Conservation (phyloP, 2,888 invertebrate genomes). For the Mycalesis mineus region DNA sequence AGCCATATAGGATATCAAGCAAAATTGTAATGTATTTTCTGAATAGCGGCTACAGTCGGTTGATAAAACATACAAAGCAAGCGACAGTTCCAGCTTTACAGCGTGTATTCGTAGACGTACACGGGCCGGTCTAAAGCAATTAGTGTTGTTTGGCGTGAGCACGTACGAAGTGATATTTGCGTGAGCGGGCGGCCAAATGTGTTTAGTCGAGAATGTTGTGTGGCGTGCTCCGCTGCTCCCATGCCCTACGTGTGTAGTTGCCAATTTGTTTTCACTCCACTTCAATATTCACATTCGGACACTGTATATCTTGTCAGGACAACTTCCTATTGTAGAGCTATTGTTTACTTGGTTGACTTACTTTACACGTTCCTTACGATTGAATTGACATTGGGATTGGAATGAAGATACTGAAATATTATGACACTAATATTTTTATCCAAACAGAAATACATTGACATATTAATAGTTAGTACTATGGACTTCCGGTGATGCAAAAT, state of each 20-base stretch:
- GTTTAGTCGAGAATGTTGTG: slow-evolving; percentile 11
- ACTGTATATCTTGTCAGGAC: not conserved
- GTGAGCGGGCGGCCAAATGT: slow-evolving; percentile 2
- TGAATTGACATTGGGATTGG: no score
- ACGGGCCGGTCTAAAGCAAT: slow-evolving; percentile 4
- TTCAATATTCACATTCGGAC: not conserved
- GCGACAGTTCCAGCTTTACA: not conserved
- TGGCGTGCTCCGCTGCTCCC: not conserved
- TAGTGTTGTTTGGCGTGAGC: slow-evolving; percentile 13
- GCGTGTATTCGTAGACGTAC: not conserved
- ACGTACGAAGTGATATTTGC: slow-evolving; percentile 10
- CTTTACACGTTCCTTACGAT: no score
- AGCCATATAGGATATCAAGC: no score
- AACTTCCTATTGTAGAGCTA: not conserved
- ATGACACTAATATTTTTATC: no score
- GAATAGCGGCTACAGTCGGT: not conserved
- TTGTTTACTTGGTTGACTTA: not conserved
- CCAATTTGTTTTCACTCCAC: slow-evolving; percentile 4
- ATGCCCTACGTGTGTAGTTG: slow-evolving; percentile 1
- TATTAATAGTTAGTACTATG: no score
- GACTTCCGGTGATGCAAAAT: no score
- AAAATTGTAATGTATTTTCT: not conserved
- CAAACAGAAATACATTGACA: no score
- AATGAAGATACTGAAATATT: no score
- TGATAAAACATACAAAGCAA: slow-evolving; percentile 3